Percentiles rank a stretch among this genome's conserved stretches.
Conservation (phyloP, 30 jellyfish, hydroid and myxozoan species). For the Mastigias papua region DNA sequence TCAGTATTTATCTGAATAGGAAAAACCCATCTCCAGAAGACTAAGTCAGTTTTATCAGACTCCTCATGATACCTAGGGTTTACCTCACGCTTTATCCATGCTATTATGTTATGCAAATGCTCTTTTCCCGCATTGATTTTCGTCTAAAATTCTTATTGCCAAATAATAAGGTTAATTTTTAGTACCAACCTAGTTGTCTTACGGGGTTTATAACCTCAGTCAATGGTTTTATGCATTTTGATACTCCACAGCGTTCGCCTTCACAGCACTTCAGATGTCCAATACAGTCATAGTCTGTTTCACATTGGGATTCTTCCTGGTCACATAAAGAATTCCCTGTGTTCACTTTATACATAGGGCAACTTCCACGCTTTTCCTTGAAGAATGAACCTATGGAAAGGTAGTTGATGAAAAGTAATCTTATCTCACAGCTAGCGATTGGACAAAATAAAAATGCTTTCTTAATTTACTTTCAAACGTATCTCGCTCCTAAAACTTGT, state of each 20-base stretch:
- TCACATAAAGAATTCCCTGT: conserved; percentile 44
- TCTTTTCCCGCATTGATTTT: no score
- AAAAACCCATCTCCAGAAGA: no score
- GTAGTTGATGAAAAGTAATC: neutral
- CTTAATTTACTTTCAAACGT: no score
- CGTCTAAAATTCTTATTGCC: neutral
- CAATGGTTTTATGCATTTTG: conserved; percentile 54
- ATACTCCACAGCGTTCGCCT: conserved; percentile 68
- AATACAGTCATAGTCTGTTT: conserved; percentile 32
- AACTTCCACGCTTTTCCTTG: conserved; percentile 29
- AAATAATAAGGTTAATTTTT: no score
- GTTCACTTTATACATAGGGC: conserved; percentile 54
- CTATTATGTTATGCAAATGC: no score
- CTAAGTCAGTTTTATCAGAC: no score
- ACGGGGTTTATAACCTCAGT: neutral
- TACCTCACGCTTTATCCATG: no score
- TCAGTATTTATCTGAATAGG: no score
- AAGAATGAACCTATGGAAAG: conserved; percentile 5
- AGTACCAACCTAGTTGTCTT: neutral
- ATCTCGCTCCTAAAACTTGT: no score
- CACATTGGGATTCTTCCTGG: conserved; percentile 48
- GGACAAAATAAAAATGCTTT: no score
- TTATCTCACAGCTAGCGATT: no score
- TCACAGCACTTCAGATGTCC: conserved; percentile 75
- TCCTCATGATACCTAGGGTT: no score